Conservation (phyloP, 2,888 invertebrate species). For the Folsomia candida region DNA sequence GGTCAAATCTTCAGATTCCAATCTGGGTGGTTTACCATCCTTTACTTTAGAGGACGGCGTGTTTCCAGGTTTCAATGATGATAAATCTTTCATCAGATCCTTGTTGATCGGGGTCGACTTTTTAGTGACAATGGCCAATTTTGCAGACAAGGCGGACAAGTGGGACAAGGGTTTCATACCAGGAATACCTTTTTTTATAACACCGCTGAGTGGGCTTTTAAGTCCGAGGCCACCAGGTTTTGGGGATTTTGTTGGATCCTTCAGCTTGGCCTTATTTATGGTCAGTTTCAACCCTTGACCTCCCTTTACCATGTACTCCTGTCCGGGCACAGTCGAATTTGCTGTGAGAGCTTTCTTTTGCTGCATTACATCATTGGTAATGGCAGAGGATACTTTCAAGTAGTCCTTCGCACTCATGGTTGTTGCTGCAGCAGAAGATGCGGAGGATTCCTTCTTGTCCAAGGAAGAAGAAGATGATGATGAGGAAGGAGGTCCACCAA, state of each 20-base stretch:
- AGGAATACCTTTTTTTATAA: slow-evolving; percentile 21
- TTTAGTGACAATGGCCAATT: slow-evolving; percentile 25
- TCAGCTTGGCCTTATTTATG: slow-evolving; percentile 72
- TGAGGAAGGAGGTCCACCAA: background rate
- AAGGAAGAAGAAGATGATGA: background rate
- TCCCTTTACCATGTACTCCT: slow-evolving; percentile 48
- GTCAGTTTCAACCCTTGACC: slow-evolving; percentile 69
- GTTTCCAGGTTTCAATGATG: slow-evolving; percentile 19
- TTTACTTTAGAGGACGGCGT: slow-evolving; percentile 22
- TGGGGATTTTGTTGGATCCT: slow-evolving; percentile 60
- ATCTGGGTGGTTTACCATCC: slow-evolving; percentile 13
- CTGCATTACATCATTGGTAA: slow-evolving; percentile 46
- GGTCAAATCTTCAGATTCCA: slow-evolving; percentile 40
- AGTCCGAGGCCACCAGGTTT: slow-evolving; percentile 27
- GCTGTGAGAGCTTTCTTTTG: slow-evolving; percentile 25
- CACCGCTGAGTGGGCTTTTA: slow-evolving; percentile 27
- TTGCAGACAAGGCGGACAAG: slow-evolving; percentile 13
- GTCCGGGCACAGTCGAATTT: slow-evolving; percentile 11
- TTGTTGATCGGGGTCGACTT: slow-evolving; percentile 27
- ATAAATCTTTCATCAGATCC: slow-evolving; percentile 23
- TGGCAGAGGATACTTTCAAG: slow-evolving; percentile 42
- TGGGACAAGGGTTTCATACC: slow-evolving; percentile 25
- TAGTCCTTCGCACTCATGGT: slow-evolving; percentile 42
- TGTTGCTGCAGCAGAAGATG: background rate
- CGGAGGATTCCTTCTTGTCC: slow-evolving; percentile 25